Evolutionary conservation across 1,140 invertebrate genomes (phyloP), one percentile per base, ranked within the genome.

Genomic region (Carposina sasakii): DNA sequence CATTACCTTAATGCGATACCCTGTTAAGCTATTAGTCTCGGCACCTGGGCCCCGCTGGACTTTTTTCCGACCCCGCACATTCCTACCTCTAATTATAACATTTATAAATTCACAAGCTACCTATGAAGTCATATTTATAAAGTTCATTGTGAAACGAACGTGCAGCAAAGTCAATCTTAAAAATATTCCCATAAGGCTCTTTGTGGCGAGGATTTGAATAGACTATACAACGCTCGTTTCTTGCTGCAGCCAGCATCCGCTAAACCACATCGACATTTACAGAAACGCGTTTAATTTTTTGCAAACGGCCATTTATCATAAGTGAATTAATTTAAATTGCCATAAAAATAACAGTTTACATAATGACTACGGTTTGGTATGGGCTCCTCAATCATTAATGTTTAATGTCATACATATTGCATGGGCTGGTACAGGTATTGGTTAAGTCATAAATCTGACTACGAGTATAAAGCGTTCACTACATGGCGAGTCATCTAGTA

Each of bases 241-340:
- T 63, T 64, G 54, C 54, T 62, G 34, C 52, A 46, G 50, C 36
- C 67, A 67, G 64, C 63, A 69, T 71, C 67, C 62, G 63, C 57
- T 68, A 68, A 67, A 56, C 67, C 48, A 49, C 63, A 61, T 63
- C 63, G 63, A 71, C 74, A 69, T 74, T 77, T 72, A 63, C 60
- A 76, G 65, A 75, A 79, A 74, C 57, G 52, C 49, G 47, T 62
- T 64, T 60, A 66, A 65, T 67, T 75, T 72, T 78, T 74, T 79
- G 64, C 63, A 48, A 50, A 33, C 20, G 26, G 39, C 50, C 62
- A 63, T 74, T 81, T 73, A 78, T 76, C 78, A 77, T 81, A 82
- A 78, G 70, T 67, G 72, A 79, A 78, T 79, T 76, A 76, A 82
- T 79, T 82, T 71, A 71, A 76, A 78, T 76, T 75, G 73, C 53